Evolutionary conservation across 1,140 invertebrate genomes (phyloP), one percentile per base, ranked within the genome.

Genomic region (Cherax quadricarinatus): DNA sequence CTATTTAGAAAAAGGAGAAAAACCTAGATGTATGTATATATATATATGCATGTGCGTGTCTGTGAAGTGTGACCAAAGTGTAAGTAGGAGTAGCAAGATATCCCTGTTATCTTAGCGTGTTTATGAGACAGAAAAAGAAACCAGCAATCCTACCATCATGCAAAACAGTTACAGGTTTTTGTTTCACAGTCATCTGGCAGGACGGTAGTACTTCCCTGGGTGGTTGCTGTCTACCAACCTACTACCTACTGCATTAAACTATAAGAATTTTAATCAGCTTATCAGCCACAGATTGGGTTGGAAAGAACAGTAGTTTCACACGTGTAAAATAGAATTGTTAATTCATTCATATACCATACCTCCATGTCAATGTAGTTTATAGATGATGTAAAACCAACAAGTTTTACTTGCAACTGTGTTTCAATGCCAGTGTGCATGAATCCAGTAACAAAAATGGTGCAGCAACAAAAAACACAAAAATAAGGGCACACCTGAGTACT

Each of bases 231-330:
- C n/a, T n/a, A n/a, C n/a, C n/a, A n/a, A n/a, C n/a, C n/a, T n/a
- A n/a, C n/a, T n/a, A n/a, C n/a, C n/a, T n/a, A 30, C 5, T 30
- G n/a, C 70, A 75, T 30, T 10, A 9, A 57, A 57, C 53, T 57
- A 75, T 21, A 70, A 18, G 21, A 21, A 3, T 75, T 75, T 75
- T 57, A 57, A 57, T 75, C 24, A 75, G 24, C 24, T 75, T 57
- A n/a, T 60, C 18, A 66, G 62, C 57, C n/a, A 57, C 81, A 83
- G 81, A 83, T 60, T 57, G 81, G 81, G 81, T 57, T 10, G 51
- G 49, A 83, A 83, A 83, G 51, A 57, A 57, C 49, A 82, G 80
- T 75, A 21, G 70, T 75, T 75, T 75, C 30, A 75, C 9, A 7
- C 2, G 6, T 9, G n/a, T 75, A 9, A 75, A 75, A 75, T 30